Conservation (phyloP, 1,140 invertebrate genomes). For the Leptinotarsa undecemlineata region DNA sequence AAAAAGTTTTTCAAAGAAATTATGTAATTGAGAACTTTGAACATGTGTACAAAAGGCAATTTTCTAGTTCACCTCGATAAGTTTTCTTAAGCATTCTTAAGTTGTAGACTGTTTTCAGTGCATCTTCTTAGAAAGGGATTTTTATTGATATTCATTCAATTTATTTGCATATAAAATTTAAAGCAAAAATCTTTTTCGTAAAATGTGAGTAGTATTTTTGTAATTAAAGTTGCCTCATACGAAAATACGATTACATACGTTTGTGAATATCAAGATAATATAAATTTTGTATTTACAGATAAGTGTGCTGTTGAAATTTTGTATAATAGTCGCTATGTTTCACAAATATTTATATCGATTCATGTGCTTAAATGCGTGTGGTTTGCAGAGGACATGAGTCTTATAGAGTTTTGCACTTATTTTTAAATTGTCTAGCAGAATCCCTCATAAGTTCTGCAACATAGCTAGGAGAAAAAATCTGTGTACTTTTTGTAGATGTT, state of each 20-base stretch:
- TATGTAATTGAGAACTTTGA: no score
- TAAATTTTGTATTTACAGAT: slow-evolving; percentile 41
- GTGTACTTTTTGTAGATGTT: slow-evolving; percentile 42
- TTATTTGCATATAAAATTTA: not conserved
- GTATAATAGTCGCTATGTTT: slow-evolving; percentile 28
- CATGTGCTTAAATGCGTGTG: slow-evolving; percentile 33
- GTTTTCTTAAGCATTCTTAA: no score
- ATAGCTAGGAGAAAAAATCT: slow-evolving; percentile 36
- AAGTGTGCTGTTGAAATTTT: slow-evolving; percentile 34
- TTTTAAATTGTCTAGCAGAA: not conserved
- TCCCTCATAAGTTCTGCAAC: slow-evolving; percentile 7
- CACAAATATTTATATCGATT: slow-evolving; percentile 33
- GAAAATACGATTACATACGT: slow-evolving; percentile 26
- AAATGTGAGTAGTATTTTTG: slow-evolving; percentile 32
- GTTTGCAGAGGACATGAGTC: not conserved
- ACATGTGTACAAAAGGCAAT: no score
- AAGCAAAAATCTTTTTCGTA: not conserved
- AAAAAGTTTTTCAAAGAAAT: no score
- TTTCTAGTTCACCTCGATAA: no score
- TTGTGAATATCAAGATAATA: slow-evolving; percentile 25
- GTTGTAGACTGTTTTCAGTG: no score
- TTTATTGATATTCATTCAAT: no score
- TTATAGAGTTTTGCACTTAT: not conserved
- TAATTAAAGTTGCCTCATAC: slow-evolving; percentile 33
- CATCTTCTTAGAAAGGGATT: no score